Conservation (phyloP, 2,797 vertebrate genomes). For the Morus bassanus region DNA sequence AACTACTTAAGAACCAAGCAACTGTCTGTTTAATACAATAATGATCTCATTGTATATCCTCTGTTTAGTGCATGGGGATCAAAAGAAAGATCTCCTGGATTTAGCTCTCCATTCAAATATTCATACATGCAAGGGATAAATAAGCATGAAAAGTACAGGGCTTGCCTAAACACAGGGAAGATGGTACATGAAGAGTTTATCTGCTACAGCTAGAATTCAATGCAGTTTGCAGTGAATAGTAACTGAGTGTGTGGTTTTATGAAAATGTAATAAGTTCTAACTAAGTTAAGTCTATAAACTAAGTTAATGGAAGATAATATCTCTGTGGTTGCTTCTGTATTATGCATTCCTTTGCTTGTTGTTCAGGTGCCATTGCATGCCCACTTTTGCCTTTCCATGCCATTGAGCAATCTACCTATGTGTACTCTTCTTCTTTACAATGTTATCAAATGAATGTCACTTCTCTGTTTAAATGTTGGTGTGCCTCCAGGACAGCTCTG, state of each 20-base stretch:
- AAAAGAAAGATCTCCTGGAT: background rate
- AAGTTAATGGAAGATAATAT: background rate
- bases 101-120: background rate
- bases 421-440: background rate
- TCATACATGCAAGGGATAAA: background rate
- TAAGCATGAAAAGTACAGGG: background rate
- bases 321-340: background rate
- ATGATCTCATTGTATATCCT: background rate
- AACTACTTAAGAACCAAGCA: background rate
- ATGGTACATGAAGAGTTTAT: background rate
- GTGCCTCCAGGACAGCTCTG: background rate
- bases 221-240: background rate
- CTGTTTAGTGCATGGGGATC: background rate
- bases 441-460: background rate
- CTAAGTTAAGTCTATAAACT: background rate
- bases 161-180: background rate
- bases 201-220: background rate
- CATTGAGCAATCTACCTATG: background rate
- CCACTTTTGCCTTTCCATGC: background rate
- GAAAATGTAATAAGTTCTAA: background rate
- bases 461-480: background rate
- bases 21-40: conserved; percentile 7
- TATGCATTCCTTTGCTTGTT: background rate
- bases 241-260: background rate
- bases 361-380: background rate